Evolutionary conservation across 2,797 vertebrate genomes (phyloP), one percentile per base, ranked within the genome.

Genomic region (Melanotaenia nigrans): DNA sequence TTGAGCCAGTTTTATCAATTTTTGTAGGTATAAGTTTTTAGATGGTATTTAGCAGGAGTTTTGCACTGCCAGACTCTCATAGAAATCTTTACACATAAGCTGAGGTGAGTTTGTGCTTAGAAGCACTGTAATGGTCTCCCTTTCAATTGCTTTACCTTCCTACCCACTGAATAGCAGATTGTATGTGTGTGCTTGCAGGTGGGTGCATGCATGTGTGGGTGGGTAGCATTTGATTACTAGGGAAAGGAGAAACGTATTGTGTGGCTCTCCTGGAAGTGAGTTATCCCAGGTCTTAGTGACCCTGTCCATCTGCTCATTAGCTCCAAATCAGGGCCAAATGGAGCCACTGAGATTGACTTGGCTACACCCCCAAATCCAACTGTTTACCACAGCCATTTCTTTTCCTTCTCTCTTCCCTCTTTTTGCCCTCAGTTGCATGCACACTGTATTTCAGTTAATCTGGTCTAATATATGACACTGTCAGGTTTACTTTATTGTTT

Each of bases 291-390:
- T 88, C 84, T 83, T 69, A 71, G 77, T 89, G 89, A 92, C 89
- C 84, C 86, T 85, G 88, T 92, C 90, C 91, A 93, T 93, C 92
- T 93, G 91, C 89, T 93, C 90, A 91, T 92, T 92, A 90, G 90
- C 88, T 90, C 78, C 79, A 87, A 92, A 92, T 92, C 90, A 91
- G 89, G 86, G 87, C 92, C 92, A 92, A 93, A 88, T 85, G 87
- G 82, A 91, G 86, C 78, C 78, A 78, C 70, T 69, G 86, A 92
- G 90, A 91, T 91, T 82, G 86, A 92, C 87, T 91, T 84, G 79
- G 84, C 86, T 87, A 72, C 83, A 87, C 73, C 85, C 81, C 68
- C 83, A 78, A 51, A 74, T 81, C 78, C 75, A 35, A 82, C 82
- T 85, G 83, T 88, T 87, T 83, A 85, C 82, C 81, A 78, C 47